Base-by-base conservation (phyloP, 2,888 invertebrate genomes). In the Hipparchia sbordonii region DNA sequence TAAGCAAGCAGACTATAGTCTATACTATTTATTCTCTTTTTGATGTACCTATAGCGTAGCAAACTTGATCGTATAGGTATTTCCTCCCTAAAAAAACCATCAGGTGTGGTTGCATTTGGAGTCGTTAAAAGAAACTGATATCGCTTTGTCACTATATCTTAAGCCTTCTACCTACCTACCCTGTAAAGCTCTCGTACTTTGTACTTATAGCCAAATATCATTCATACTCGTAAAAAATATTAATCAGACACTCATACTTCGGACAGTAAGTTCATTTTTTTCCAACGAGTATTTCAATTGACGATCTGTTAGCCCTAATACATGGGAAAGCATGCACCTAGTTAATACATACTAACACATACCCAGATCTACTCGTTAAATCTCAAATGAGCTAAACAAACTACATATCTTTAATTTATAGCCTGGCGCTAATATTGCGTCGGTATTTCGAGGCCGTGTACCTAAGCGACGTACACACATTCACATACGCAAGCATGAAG, bases 341-440 rank as follows among this genome's bases (percentile, higher is more conserved):
- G 1, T 7, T 56, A 56, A 7, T 59, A 2, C 23, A 33, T 9
- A 59, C 23, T 59, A 33, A 59, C 59, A 59, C 8, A 59, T 2
- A 61, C 2, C n/a, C 33, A 60, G 39, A 39, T 39, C 39, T 39
- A 48, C 46, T 78, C 76, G 73, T 78, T 74, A 74, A 67, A 77
- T 76, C 72, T 78, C 66, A 76, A 63, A 73, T 75, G 68, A 75
- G 67, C 70, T 70, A 48, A 67, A 72, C 69, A 72, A 65, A 68
- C 70, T 61, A 23, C 23, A 23, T 23, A 68, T 68, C 23, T 68
- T 57, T 72, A 68, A 72, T 71, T 68, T 72, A 72, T 72, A 63
- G 23, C 9, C 63, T 51, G 63, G 51, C 51, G 63, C 46, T 63
- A 63, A 51, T 63, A 63, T 65, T 52, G 65, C 51, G 70, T 23